Conservation (phyloP, 2,113 vertebrate genomes). For the Isurus oxyrinchus region DNA sequence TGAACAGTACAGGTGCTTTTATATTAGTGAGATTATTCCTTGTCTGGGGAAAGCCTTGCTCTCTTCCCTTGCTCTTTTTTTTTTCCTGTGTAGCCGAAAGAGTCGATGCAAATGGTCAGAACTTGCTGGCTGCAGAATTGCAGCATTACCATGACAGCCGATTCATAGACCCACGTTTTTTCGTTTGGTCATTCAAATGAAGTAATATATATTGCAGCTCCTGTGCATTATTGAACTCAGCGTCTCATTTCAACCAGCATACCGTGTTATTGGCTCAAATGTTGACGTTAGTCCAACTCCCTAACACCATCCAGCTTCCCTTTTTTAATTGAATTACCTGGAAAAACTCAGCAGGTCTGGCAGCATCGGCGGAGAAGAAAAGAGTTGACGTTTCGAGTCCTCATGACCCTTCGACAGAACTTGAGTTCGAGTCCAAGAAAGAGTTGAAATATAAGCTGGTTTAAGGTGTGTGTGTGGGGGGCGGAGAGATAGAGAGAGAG, state of each 20-base stretch:
- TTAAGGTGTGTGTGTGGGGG: no score
- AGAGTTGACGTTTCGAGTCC: no score
- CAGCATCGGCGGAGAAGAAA: no score
- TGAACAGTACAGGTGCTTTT: neutral
- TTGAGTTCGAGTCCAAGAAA: no score
- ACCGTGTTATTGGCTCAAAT: neutral
- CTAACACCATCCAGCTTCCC: neutral
- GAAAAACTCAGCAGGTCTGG: no score
- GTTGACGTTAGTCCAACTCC: neutral
- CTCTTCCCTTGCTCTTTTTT: neutral
- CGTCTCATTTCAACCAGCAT: neutral
- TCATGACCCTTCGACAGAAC: no score
- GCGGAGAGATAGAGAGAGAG: no score
- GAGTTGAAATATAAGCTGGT: no score
- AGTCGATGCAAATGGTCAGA: neutral
- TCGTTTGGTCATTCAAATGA: neutral
- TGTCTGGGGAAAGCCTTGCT: neutral
- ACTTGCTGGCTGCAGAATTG: neutral
- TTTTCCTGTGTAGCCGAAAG: neutral
- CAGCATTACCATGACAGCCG: neutral
- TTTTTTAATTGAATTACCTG: no score
- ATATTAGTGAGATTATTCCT: neutral
- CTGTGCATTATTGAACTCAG: neutral
- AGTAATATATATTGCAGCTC: neutral
- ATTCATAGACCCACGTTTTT: neutral